Evolutionary conservation across 23 tunicate species (phyloP).

Genomic region (Botrylloides violaceus): DNA sequence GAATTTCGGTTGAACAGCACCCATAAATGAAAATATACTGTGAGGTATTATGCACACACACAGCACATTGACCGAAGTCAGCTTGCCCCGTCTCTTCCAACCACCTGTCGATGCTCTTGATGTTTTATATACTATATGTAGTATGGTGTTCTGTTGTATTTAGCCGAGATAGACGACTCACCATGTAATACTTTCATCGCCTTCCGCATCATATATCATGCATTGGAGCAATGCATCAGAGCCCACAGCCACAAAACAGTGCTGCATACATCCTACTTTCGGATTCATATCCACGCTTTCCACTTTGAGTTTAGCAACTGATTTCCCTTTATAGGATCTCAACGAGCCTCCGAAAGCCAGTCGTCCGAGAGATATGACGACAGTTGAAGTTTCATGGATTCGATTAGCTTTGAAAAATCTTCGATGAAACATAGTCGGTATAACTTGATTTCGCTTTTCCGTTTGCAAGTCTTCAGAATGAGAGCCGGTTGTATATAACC

Average conservation of each 20-base stretch:
- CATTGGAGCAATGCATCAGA: conserved; percentile 68
- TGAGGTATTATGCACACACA: neutral
- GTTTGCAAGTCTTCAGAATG: conserved; percentile 37
- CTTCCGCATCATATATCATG: conserved; percentile 43
- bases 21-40: too few relatives aligned
- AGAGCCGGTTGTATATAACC: conserved; percentile 41
- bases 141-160: too few relatives aligned
- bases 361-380: conserved; percentile 55
- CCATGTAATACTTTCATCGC: conserved; percentile 77
- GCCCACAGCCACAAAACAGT: conserved; percentile 63
- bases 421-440: conserved; percentile 82
- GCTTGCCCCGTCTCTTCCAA: too few relatives aligned
- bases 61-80: too few relatives aligned
- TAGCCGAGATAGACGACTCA: too few relatives aligned
- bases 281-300: conserved; percentile 75
- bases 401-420: conserved; percentile 66
- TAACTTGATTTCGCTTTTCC: conserved; percentile 55
- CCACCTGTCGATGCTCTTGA: too few relatives aligned
- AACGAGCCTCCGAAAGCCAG: conserved; percentile 84
- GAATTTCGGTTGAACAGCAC: too few relatives aligned
- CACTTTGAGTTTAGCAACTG: conserved; percentile 79
- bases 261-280: conserved; percentile 66
- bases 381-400: conserved; percentile 42
- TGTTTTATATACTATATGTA: too few relatives aligned
- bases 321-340: conserved; percentile 66